These are phyloP conservation scores for Gobius niger DNA, from an alignment of 2,113 vertebrate genomes.

Conservation along the genomic window DNA sequence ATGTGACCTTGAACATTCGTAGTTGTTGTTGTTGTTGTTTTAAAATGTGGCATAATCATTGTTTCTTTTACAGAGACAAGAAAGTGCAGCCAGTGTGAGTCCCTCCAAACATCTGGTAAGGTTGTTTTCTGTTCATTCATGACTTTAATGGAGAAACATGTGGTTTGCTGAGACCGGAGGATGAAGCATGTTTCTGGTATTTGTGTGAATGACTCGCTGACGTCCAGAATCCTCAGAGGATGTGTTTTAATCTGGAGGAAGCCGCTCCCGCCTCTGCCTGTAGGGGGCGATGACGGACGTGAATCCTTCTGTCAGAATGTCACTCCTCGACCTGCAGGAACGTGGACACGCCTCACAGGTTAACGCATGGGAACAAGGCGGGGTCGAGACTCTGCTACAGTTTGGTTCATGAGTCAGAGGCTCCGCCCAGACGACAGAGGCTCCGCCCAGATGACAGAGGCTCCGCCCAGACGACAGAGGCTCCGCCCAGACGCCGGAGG, in stretches of 20 bases:
- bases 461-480: too few species aligned
- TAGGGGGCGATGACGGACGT: not conserved
- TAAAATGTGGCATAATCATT: not conserved
- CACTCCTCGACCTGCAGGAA: not conserved
- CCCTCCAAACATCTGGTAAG: not conserved
- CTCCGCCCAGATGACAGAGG: too few species aligned
- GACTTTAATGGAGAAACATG: not conserved
- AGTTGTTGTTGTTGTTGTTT: not conserved
- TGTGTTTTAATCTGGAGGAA: not conserved
- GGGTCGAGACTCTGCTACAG: too few species aligned
- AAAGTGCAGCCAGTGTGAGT: not conserved
- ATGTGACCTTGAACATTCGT: not conserved
- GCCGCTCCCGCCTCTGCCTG: not conserved
- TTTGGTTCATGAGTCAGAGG: too few species aligned
- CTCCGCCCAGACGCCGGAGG: too few species aligned
- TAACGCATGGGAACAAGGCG: too few species aligned
- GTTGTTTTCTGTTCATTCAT: not conserved
- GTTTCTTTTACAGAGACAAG: not conserved
- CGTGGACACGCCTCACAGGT: too few species aligned
- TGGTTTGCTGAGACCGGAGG: too few species aligned
- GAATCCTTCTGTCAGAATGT: not conserved
- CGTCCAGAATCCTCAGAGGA: not conserved
- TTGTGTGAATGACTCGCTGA: not conserved
- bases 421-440: too few species aligned
- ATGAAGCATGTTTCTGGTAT: too few species aligned